A percentile compares a stretch with the other conserved stretches of the same genome.
phyloP scores from a whole-genome alignment of 2,888 invertebrate genomes.

The Tanypteryx hageni region DNA sequence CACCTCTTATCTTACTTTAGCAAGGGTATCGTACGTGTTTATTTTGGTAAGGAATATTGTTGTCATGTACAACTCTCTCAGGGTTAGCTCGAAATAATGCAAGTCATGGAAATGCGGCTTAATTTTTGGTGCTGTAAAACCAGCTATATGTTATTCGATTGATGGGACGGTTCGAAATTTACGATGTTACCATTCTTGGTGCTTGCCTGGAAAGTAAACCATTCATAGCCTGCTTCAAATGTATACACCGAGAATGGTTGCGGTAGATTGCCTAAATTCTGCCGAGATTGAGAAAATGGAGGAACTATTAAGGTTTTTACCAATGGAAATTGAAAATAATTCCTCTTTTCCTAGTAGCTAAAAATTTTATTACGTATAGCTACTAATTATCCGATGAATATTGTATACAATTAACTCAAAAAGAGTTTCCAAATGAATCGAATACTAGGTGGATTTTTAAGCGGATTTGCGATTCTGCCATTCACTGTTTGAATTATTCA shows the following conservation, averaged over 20 bases:
- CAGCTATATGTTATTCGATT: not conserved
- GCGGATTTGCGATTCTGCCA: no score
- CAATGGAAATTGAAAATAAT: not conserved
- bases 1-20: no score
- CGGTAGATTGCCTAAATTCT: not conserved
- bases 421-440: no score
- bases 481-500: no score
- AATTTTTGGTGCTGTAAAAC: not conserved
- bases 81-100: not conserved
- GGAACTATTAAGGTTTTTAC: not conserved
- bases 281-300: not conserved
- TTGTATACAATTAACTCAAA: no score
- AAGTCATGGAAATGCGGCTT: not conserved
- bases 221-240: not conserved
- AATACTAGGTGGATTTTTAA: no score
- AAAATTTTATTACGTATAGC: not conserved
- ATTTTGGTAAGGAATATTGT: no score
- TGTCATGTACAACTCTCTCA: not conserved
- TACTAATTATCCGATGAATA: not conserved
- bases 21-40: no score
- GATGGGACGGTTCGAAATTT: not conserved
- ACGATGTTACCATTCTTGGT: not conserved
- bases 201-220: conserved; percentile 19
- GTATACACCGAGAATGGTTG: not conserved
- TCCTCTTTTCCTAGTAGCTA: not conserved